Evolutionary conservation across 2,797 vertebrate species (phyloP), one percentile per base, ranked within the genome.

Genomic region (Luscinia megarhynchos): DNA sequence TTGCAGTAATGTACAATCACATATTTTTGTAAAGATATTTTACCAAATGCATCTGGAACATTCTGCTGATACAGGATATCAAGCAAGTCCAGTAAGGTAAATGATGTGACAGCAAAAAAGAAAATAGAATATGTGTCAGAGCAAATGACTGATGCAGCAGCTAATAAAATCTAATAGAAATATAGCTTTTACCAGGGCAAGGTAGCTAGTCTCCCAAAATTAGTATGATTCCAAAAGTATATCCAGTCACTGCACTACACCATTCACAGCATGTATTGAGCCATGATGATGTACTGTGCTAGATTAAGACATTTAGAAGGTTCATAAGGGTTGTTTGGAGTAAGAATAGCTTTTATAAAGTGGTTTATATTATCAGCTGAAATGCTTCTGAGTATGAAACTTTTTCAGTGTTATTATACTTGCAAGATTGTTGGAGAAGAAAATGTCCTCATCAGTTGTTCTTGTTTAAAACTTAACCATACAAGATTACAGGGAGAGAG

Each of bases 401-500:
- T 69, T 91, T 74, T 74, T 72, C 32, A 59, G 48, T 50, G 53
- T n/a, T 69, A 62, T 91, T 70, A 41, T 75, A 61, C 70, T 94
- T 86, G 72, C 18, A 66, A 93, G 69, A 74, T 58, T 81, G 75
- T 40, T 86, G 61, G 73, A 94, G 62, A 76, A 90, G 16, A 97
- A 78, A 68, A 55, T 20, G 8, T 54, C 68, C 84, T 96, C 90
- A 95, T 97, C 93, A 97, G 79, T 87, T 93, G 27, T 81, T 90
- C 81, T 96, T 96, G 78, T 96, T 94, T 87, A 91, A 93, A 92
- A 69, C 58, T 86, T 93, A 96, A 92, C 94, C 74, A 93, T 38
- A 34, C 43, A 95, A 96, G 95, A 95, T 96, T 89, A 94, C 78
- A 91, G 41, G 80, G 68, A 94, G 62, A 40, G 2, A 14, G 70